Evolutionary conservation across 2,113 vertebrate genomes (phyloP).

Genomic region (Lanius collurio): DNA sequence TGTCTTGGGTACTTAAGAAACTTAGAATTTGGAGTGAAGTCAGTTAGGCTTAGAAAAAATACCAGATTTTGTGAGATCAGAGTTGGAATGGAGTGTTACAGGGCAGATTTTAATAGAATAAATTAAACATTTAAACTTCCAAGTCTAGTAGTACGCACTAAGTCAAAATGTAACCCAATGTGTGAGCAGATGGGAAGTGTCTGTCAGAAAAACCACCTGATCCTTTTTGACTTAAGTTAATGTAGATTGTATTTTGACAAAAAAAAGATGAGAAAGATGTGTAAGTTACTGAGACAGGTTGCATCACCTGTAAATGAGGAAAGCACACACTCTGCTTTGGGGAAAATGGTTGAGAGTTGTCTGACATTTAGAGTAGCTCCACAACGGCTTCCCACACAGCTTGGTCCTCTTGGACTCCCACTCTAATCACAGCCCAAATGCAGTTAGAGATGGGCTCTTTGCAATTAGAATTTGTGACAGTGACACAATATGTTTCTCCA

Average conservation of each 20-base stretch:
- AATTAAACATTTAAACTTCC: not conserved
- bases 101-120: not conserved
- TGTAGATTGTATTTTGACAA: not conserved
- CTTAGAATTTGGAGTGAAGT: not conserved
- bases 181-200: not conserved
- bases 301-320: not conserved
- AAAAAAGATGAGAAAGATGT: not conserved
- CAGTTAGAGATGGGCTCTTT: not conserved
- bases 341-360: not conserved
- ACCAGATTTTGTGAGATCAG: not conserved
- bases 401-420: not conserved
- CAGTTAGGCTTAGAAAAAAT: not conserved
- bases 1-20: not conserved
- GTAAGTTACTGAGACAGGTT: not conserved
- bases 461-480: not conserved
- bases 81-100: not conserved
- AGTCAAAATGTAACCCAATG: not conserved
- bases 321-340: not conserved
- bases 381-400: not conserved
- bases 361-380: not conserved
- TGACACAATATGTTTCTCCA: not conserved
- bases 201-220: not conserved
- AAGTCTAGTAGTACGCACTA: not conserved
- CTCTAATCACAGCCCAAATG: not conserved
- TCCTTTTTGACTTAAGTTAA: not conserved